Evolutionary conservation across 2,888 invertebrate species (phyloP).

Genomic region (Drosophila parthenogenetica): DNA sequence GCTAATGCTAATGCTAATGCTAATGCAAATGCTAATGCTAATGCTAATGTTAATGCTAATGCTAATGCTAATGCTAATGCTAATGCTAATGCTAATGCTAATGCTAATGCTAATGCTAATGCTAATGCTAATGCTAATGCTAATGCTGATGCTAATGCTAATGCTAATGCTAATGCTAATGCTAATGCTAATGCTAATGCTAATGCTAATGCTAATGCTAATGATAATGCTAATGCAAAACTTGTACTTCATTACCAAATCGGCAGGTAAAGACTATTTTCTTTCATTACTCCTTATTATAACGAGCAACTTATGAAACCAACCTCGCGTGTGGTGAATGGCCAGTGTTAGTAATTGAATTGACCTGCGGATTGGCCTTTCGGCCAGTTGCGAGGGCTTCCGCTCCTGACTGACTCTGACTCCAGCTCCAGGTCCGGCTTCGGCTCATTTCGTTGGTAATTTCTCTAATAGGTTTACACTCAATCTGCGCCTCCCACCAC

Average conservation of each 20-base stretch:
- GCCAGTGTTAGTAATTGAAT: slow-evolving; percentile 61
- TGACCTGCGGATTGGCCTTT: slow-evolving; percentile 60
- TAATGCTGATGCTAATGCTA: neutral
- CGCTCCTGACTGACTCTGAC: too few species aligned
- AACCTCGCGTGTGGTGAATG: slow-evolving; percentile 31
- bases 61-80: neutral
- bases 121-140: neutral
- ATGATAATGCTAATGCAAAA: neutral
- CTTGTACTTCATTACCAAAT: too few species aligned
- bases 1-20: neutral
- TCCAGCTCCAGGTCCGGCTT: slow-evolving; percentile 11
- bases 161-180: neutral
- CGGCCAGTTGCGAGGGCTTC: slow-evolving; percentile 38
- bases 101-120: neutral
- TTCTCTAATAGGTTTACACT: slow-evolving; percentile 80
- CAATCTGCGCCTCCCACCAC: slow-evolving; percentile 56
- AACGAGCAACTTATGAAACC: neutral
- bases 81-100: slow-evolving; percentile 3
- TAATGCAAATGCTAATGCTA: neutral
- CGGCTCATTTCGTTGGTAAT: slow-evolving; percentile 75
- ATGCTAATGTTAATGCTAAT: slow-evolving; percentile 1
- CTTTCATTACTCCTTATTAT: neutral
- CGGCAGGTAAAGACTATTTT: too few species aligned
- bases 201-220: neutral
- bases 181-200: neutral